A percentile compares a stretch with the other conserved stretches of the same genome.
These are phyloP conservation scores for Branchellion lobata DNA, from an alignment of 2,888 invertebrate species.

Conservation along the genomic window DNA sequence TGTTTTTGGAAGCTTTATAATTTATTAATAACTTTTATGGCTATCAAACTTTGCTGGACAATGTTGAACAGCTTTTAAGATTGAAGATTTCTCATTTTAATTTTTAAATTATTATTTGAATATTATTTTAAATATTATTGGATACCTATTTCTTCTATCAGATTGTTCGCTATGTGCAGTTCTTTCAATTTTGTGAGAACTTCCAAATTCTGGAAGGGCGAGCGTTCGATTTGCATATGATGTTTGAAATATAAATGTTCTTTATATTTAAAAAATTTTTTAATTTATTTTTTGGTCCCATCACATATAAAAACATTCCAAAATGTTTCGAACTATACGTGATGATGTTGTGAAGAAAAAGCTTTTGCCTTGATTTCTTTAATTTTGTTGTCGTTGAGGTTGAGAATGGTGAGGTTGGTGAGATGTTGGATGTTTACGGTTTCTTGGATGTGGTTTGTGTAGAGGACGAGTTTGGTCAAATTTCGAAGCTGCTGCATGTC, in stretches of 20 bases:
- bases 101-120: too few relatives aligned
- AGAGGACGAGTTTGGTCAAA: conserved; percentile 58
- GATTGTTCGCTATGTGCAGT: conserved; percentile 60
- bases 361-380: conserved; percentile 58
- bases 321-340: too few relatives aligned
- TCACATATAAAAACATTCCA: background rate
- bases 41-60: too few relatives aligned
- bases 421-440: conserved; percentile 59
- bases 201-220: conserved; percentile 57
- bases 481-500: conserved; percentile 55
- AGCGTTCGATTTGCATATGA: too few relatives aligned
- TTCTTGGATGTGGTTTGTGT: conserved; percentile 58
- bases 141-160: conserved; percentile 60
- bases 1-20: too few relatives aligned
- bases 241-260: background rate
- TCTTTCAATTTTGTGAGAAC: conserved; percentile 56
- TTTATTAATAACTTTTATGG: too few relatives aligned
- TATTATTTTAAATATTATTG: background rate
- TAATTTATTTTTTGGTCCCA: background rate
- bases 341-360: too few relatives aligned
- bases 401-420: conserved; percentile 56
- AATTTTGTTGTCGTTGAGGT: conserved; percentile 60
- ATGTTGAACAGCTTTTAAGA: too few relatives aligned
- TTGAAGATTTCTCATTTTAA: too few relatives aligned
- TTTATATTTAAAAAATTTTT: background rate